Conservation (phyloP, 1,140 invertebrate species). For the Daktulosphaira vitifoliae region DNA sequence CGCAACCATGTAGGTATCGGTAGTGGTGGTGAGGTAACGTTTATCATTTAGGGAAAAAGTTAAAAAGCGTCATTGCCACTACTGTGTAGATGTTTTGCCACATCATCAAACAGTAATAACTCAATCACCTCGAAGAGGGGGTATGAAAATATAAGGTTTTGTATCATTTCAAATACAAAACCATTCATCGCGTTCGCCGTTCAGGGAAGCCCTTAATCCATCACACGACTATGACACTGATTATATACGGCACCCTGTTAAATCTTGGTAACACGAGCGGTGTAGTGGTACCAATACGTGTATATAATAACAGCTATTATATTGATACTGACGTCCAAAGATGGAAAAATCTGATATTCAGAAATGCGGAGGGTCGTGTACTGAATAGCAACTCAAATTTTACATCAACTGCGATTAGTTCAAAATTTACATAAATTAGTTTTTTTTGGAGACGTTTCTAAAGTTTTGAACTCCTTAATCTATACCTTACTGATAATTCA, state of each 20-base stretch:
- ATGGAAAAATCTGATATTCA: constrained; percentile 15
- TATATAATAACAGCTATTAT: no score
- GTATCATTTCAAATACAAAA: constrained; percentile 33
- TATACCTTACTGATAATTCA: no score
- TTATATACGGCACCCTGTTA: constrained; percentile 31
- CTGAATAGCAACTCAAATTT: no score
- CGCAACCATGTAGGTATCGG: background rate
- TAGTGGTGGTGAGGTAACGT: background rate
- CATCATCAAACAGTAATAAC: constrained; percentile 27
- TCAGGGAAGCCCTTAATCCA: constrained; percentile 23
- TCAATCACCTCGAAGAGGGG: constrained; percentile 1
- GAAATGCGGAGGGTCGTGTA: background rate
- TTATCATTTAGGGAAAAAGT: constrained; percentile 1
- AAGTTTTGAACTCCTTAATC: no score
- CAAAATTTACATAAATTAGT: no score
- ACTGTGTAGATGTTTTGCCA: constrained; percentile 3
- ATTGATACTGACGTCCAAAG: no score
- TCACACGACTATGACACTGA: constrained; percentile 32
- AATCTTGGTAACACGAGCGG: background rate
- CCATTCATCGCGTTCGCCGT: constrained; percentile 12
- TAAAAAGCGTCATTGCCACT: constrained; percentile 16
- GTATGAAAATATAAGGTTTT: constrained; percentile 12
- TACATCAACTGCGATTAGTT: no score
- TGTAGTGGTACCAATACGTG: background rate
- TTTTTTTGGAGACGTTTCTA: no score